Evolutionary conservation across 2,113 vertebrate genomes (phyloP).

Genomic region (Phalacrocorax aristotelis): DNA sequence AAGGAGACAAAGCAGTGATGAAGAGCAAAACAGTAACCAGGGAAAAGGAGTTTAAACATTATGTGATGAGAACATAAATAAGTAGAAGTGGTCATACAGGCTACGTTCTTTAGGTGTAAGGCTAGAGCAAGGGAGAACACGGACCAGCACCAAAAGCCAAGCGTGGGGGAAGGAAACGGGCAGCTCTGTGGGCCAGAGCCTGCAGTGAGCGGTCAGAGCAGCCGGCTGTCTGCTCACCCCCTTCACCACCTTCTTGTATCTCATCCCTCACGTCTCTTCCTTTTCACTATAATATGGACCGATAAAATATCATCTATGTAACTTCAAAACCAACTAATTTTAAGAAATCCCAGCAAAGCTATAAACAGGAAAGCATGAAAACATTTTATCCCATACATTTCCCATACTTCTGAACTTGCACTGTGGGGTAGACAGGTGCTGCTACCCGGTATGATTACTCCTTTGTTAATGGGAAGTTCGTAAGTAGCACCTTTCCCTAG

Average conservation of each 20-base stretch:
- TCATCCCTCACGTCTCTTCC: background rate
- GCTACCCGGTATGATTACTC: background rate
- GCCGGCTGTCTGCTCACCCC: background rate
- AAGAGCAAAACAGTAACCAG: background rate
- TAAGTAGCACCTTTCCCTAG: background rate
- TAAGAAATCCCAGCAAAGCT: background rate
- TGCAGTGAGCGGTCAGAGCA: rapidly evolving
- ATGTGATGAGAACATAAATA: background rate
- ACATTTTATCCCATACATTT: rapidly evolving
- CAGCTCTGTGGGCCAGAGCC: background rate
- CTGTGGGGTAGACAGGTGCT: background rate
- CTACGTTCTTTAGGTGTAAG: background rate
- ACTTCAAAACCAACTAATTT: background rate
- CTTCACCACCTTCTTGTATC: too few species aligned
- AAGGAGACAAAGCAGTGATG: background rate
- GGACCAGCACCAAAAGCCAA: background rate
- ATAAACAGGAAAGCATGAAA: background rate
- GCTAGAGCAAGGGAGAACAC: background rate
- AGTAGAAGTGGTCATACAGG: background rate
- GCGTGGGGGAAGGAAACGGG: rapidly evolving
- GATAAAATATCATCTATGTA: background rate
- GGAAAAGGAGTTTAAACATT: background rate
- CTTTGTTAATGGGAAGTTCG: rapidly evolving
- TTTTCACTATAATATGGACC: background rate
- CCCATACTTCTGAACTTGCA: background rate